phyloP scores from a whole-genome alignment of 2,113 vertebrate genomes.

The Chaetodon trifascialis region DNA sequence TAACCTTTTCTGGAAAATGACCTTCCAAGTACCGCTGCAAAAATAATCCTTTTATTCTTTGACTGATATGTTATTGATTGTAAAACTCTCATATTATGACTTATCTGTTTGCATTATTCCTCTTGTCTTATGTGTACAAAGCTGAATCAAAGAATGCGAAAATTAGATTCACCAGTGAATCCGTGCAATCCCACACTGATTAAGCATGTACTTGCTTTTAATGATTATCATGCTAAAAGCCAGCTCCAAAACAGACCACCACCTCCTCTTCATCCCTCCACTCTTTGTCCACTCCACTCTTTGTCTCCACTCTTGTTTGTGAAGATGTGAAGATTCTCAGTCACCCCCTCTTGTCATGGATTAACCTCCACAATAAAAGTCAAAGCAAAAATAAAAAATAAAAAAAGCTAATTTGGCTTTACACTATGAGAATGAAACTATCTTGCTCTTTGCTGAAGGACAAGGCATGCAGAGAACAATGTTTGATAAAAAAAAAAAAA shows the following conservation, averaged over 20 bases:
- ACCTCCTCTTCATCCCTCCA: conserved; percentile 44
- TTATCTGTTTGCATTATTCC: conserved; percentile 25
- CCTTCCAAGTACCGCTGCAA: conserved; percentile 10
- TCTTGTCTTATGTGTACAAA: not conserved
- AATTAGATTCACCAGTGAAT: not conserved
- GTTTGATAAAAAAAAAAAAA: conserved; percentile 33
- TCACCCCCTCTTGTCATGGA: conserved; percentile 57
- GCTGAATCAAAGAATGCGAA: not conserved
- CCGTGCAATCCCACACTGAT: not conserved
- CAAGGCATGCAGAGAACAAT: conserved; percentile 55
- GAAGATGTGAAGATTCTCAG: no score
- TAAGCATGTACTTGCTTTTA: conserved; percentile 13
- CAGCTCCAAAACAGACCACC: conserved; percentile 34
- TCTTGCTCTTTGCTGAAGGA: conserved; percentile 53
- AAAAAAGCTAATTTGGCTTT: conserved; percentile 13
- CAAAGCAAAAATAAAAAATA: conserved; percentile 55
- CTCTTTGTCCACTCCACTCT: conserved; percentile 69
- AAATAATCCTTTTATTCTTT: conserved; percentile 12
- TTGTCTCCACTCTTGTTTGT: conserved; percentile 59
- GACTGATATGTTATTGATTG: conserved; percentile 39
- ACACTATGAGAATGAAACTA: conserved; percentile 27
- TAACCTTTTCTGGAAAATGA: conserved; percentile 42
- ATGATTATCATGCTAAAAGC: conserved; percentile 20
- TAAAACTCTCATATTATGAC: conserved; percentile 15
- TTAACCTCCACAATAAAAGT: conserved; percentile 72